Conservation (phyloP, 1,140 invertebrate species). For the Plutomurus gul region DNA sequence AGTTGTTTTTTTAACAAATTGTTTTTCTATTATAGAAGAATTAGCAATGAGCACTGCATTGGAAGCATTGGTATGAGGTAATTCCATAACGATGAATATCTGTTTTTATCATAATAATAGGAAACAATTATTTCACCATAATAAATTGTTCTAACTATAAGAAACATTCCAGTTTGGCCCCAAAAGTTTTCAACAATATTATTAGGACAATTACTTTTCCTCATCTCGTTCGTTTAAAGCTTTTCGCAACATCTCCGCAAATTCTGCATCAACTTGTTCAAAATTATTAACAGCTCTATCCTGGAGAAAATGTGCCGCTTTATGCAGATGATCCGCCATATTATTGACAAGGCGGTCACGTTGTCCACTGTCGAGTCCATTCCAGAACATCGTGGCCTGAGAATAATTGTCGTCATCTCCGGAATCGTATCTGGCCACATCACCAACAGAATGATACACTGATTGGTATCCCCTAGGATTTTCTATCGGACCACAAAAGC, state of each 20-base stretch:
- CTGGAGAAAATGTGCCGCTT: constrained; percentile 45
- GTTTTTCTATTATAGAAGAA: too few relatives aligned
- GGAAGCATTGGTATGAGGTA: too few relatives aligned
- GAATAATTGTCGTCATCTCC: constrained; percentile 15
- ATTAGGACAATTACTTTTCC: too few relatives aligned
- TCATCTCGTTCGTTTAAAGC: background rate
- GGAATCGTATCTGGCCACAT: background rate
- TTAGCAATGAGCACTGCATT: too few relatives aligned
- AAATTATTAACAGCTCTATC: constrained; percentile 3
- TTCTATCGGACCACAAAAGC: constrained; percentile 62
- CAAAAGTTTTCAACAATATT: too few relatives aligned
- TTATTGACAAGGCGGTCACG: background rate
- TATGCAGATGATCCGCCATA: constrained; percentile 69
- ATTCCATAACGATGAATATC: too few relatives aligned
- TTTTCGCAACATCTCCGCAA: constrained; percentile 25
- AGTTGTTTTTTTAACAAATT: too few relatives aligned
- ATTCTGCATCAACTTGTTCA: background rate
- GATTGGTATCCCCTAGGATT: constrained; percentile 29
- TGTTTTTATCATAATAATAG: too few relatives aligned
- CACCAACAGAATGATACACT: constrained; percentile 33
- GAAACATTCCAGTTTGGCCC: too few relatives aligned
- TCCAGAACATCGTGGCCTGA: constrained; percentile 14
- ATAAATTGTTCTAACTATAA: too few relatives aligned
- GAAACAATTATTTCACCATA: too few relatives aligned
- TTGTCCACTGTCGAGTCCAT: background rate